Base-by-base conservation (phyloP, 2,888 invertebrate genomes). In the Drosophila anomelani region DNA sequence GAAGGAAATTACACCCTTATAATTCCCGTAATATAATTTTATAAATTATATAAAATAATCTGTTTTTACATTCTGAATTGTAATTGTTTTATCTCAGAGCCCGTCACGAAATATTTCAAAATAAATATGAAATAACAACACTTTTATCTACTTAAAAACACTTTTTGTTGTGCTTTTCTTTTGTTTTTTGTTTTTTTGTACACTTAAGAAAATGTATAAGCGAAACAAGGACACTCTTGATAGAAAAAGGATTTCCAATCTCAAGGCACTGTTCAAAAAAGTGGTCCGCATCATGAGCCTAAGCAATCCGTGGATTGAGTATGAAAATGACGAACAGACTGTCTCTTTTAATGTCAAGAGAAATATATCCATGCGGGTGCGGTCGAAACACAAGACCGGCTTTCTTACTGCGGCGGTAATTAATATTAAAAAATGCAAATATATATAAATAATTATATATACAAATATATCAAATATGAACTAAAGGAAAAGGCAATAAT, bases 401-500 rank as follows among this genome's bases (percentile, higher is more conserved):
- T 85, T 94, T 44, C 84, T 94, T 38, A 93, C 90, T 36, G 91
- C 94, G 63, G 93, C 91, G 76, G 94, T 94, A 77, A 66, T 77
- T 13, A 54, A 54, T n/a, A 38, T 38, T n/a, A 2, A 12, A 26
- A 1, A 26, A 12, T 10, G 8, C 5, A 10, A 12, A 20, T 20
- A 49, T 15, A 39, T 9, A 39, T 46, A 4, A 15, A 7, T 12
- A 23, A 36, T 36, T 3, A 36, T 4, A 17, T 26, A 17, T 20
- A 15, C 10, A n/a, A n/a, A 26, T 20, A 10, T n/a, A 5, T 9
- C 1, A 9, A 23, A 4, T 39, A 23, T n/a, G 0, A 20, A 41
- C n/a, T 20, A 10, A 26, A 95, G 94, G 95, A 95, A 81, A 95
- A 95, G 93, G 92, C 94, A 0, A 91, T 95, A 15, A 90, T 95